A percentile compares a stretch with the other conserved stretches of the same genome.
phyloP scores from a whole-genome alignment of 2,888 invertebrate genomes.

The Harpalus rufipes region DNA sequence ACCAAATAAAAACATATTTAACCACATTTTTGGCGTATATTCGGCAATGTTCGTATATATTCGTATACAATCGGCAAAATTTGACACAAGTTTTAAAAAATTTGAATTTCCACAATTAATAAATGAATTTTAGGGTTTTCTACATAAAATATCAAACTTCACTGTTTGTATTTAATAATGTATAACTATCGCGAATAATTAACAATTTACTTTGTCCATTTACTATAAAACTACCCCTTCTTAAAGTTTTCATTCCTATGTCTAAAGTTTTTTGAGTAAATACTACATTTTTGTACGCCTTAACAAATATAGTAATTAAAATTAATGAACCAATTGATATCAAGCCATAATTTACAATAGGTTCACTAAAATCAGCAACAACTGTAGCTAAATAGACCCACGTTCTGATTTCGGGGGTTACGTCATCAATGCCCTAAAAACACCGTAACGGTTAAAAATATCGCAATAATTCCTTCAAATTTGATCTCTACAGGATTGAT shows the following conservation, averaged over 20 bases:
- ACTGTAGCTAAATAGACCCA: constrained; percentile 91
- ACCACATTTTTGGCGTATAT: no score
- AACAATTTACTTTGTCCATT: constrained; percentile 81
- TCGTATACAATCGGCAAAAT: no score
- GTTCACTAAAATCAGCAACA: constrained; percentile 85
- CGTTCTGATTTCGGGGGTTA: constrained; percentile 88
- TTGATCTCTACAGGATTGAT: no score
- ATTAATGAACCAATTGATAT: constrained; percentile 84
- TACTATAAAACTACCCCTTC: constrained; percentile 82
- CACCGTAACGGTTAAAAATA: not conserved
- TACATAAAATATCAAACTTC: constrained; percentile 75
- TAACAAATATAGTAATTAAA: constrained; percentile 84
- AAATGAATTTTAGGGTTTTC: constrained; percentile 69
- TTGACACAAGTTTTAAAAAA: no score
- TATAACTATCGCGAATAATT: constrained; percentile 81
- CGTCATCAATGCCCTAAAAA: constrained; percentile 86
- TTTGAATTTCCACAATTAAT: no score
- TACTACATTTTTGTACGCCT: constrained; percentile 87
- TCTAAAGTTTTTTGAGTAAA: constrained; percentile 88
- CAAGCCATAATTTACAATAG: constrained; percentile 85
- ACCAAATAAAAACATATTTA: no score
- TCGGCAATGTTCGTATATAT: no score
- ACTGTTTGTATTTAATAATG: constrained; percentile 74
- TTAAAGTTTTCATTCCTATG: constrained; percentile 85
- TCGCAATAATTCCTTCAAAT: no score